phyloP scores from a whole-genome alignment of 2,888 invertebrate species.

The Phrixothrix hirtus region DNA sequence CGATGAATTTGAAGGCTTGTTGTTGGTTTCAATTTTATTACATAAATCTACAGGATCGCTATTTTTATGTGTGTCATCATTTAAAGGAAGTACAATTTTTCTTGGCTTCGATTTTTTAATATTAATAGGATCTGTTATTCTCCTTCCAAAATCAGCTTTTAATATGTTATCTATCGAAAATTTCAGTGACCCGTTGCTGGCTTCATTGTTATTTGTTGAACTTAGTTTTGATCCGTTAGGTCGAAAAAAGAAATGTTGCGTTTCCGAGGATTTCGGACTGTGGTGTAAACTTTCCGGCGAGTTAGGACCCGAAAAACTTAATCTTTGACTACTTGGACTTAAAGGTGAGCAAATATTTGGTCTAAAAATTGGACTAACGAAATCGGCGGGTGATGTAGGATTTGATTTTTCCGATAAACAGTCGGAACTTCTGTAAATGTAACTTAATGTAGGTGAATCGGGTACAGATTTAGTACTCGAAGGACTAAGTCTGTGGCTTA shows the following conservation, averaged over 20 bases:
- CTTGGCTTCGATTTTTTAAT: constrained; percentile 60
- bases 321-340: constrained; percentile 33
- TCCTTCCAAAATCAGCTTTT: constrained; percentile 80
- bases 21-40: constrained; percentile 44
- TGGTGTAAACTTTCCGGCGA: constrained; percentile 40
- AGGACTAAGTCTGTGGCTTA: constrained; percentile 44
- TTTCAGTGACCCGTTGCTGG: constrained; percentile 61
- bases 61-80: constrained; percentile 42
- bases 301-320: constrained; percentile 43
- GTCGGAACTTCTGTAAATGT: constrained; percentile 38
- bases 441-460: constrained; percentile 41
- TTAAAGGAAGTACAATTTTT: constrained; percentile 38
- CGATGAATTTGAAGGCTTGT: constrained; percentile 48
- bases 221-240: constrained; percentile 36
- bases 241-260: constrained; percentile 44
- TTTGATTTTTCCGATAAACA: constrained; percentile 40
- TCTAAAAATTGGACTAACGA: constrained; percentile 39
- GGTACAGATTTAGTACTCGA: constrained; percentile 49
- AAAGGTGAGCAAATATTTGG: constrained; percentile 40
- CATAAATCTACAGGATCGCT: constrained; percentile 53
- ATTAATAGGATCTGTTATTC: constrained; percentile 70
- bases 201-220: constrained; percentile 44
- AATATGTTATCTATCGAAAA: constrained; percentile 88
- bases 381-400: constrained; percentile 41
- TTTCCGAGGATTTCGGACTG: constrained; percentile 42